A percentile compares a stretch with the other conserved stretches of the same genome.
phyloP scores from a whole-genome alignment of 2,113 vertebrate genomes.

The Chauna torquata region DNA sequence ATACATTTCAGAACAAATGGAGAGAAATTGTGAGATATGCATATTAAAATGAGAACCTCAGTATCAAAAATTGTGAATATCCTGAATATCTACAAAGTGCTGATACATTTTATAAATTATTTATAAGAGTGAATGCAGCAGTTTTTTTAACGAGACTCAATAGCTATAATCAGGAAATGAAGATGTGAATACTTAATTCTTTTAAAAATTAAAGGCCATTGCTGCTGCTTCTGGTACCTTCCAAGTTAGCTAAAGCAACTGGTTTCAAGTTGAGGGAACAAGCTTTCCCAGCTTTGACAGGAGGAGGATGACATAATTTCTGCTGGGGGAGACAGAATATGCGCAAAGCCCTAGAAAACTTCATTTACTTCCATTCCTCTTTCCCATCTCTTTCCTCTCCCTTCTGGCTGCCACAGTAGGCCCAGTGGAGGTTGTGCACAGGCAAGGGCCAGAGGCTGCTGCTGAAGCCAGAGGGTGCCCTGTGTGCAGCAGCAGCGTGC shows the following conservation, averaged over 20 bases:
- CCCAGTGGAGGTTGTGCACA: background rate
- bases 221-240: background rate
- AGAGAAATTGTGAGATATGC: background rate
- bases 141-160: accelerated
- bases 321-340: background rate
- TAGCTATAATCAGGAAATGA: background rate
- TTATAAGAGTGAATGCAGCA: background rate
- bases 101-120: background rate
- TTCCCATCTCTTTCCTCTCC: background rate
- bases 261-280: background rate
- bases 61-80: background rate
- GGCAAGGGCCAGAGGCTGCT: background rate
- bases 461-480: background rate
- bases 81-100: background rate
- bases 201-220: background rate
- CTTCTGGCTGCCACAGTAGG: background rate
- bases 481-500: accelerated
- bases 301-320: background rate
- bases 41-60: background rate
- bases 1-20: background rate
- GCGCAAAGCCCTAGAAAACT: background rate
- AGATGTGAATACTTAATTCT: background rate
- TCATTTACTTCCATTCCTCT: background rate
- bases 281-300: background rate
- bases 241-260: background rate